phyloP scores from a whole-genome alignment of 2,888 invertebrate species.

The Netelia fuscicornis region DNA sequence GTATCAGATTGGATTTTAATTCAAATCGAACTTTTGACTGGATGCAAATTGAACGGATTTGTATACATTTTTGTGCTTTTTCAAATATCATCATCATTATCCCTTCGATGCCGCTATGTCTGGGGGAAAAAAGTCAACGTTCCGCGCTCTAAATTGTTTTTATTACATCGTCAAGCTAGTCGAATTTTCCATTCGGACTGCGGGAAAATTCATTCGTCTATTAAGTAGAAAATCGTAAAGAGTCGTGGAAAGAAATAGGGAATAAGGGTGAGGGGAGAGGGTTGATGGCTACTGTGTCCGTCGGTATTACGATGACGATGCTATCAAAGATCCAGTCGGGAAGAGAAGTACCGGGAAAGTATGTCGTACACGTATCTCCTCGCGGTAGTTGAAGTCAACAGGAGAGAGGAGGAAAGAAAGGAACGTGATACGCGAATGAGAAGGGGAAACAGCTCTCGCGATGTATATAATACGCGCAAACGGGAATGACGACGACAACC shows the following conservation, averaged over 20 bases:
- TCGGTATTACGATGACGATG: constrained; percentile 49
- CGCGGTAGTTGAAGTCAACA: constrained; percentile 7
- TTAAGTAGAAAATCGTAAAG: constrained; percentile 21
- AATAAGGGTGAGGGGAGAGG: background rate
- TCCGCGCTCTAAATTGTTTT: background rate
- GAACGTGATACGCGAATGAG: constrained; percentile 44
- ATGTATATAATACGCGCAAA: constrained; percentile 41
- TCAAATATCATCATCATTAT: background rate
- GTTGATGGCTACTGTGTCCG: constrained; percentile 37
- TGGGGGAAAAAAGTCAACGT: background rate
- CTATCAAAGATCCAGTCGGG: constrained; percentile 64
- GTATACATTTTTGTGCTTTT: background rate
- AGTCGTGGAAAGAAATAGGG: background rate
- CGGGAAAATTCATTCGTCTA: constrained; percentile 20
- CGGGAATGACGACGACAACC: constrained; percentile 44
- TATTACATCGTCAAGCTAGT: background rate
- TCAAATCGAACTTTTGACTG: background rate
- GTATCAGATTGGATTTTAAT: background rate
- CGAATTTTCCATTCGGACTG: constrained; percentile 13
- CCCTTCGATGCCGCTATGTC: background rate
- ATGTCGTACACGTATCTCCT: constrained; percentile 62
- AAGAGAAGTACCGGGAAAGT: constrained; percentile 61
- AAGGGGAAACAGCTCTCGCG: constrained; percentile 37
- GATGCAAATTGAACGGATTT: background rate
- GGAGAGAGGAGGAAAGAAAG: constrained; percentile 23